Evolutionary conservation across 1,140 invertebrate genomes (phyloP).

Genomic region (Micrasema minimum): DNA sequence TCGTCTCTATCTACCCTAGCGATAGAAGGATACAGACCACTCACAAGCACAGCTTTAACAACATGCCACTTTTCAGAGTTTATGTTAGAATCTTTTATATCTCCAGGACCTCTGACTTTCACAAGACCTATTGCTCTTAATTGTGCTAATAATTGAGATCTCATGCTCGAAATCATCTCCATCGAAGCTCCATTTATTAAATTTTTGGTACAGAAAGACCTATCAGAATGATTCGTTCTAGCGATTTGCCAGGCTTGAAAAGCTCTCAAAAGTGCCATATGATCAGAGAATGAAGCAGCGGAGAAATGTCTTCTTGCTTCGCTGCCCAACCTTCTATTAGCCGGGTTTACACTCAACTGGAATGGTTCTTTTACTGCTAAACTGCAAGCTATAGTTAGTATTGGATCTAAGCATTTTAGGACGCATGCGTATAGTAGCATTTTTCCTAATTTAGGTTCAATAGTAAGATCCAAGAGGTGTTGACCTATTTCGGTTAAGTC

Average conservation of each 20-base stretch:
- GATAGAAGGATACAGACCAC: constrained; percentile 89
- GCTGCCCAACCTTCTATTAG: constrained; percentile 72
- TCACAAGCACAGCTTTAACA: constrained; percentile 89
- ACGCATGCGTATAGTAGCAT: constrained; percentile 91
- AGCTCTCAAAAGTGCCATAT: constrained; percentile 86
- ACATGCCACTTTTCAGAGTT: constrained; percentile 93
- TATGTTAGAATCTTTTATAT: constrained; percentile 82
- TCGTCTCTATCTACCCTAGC: constrained; percentile 70
- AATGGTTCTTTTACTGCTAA: constrained; percentile 89
- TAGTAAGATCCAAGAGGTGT: constrained; percentile 87
- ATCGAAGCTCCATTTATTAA: constrained; percentile 85
- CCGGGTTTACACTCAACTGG: constrained; percentile 76
- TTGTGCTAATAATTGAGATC: constrained; percentile 85
- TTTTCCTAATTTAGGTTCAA: constrained; percentile 92
- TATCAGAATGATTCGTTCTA: constrained; percentile 74
- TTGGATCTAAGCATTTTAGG: constrained; percentile 93
- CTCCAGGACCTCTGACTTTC: constrained; percentile 76
- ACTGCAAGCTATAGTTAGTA: constrained; percentile 91
- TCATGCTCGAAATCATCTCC: constrained; percentile 84
- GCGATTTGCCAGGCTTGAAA: constrained; percentile 86
- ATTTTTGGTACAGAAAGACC: constrained; percentile 81
- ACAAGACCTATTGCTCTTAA: constrained; percentile 88
- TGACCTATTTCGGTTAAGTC: constrained; percentile 83
- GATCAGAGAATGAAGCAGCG: constrained; percentile 86
- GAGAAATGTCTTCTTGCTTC: constrained; percentile 77